A percentile compares a stretch with the other conserved stretches of the same genome.
phyloP scores from a whole-genome alignment of 2,797 vertebrate species.

The Ispidina lecontei region DNA sequence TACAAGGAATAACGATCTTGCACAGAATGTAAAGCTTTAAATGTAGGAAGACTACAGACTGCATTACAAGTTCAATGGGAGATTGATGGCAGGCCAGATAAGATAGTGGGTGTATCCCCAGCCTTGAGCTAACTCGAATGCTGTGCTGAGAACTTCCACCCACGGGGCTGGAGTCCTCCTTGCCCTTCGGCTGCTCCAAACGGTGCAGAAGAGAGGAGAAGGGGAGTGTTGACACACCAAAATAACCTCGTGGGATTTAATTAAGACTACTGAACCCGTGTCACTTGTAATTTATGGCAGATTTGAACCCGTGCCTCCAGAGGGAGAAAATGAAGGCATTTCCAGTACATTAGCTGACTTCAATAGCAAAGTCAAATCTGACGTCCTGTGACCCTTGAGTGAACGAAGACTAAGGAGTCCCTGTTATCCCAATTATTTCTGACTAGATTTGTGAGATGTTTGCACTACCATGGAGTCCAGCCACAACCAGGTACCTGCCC shows the following conservation, averaged over 20 bases:
- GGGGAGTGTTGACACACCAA: conserved; percentile 37
- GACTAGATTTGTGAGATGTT: conserved; percentile 53
- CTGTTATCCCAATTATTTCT: conserved; percentile 49
- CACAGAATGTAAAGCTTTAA: conserved; percentile 10
- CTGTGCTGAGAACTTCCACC: background rate
- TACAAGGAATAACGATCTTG: conserved; percentile 46
- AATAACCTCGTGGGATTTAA: conserved; percentile 41
- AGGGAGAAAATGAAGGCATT: conserved; percentile 47
- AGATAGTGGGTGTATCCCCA: background rate
- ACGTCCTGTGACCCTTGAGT: background rate
- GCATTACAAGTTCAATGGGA: background rate
- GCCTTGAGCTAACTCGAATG: background rate
- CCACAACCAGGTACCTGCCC: background rate
- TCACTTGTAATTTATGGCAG: conserved; percentile 27
- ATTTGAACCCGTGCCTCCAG: conserved; percentile 34
- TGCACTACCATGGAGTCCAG: background rate
- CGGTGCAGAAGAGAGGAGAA: background rate
- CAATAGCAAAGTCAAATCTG: conserved; percentile 24
- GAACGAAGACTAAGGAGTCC: conserved; percentile 31
- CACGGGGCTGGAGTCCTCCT: background rate
- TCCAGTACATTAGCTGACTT: conserved; percentile 43
- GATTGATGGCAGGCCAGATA: background rate
- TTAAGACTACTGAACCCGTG: conserved; percentile 42
- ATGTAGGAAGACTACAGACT: background rate
- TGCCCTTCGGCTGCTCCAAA: conserved; percentile 7